phyloP scores from a whole-genome alignment of 2,113 vertebrate genomes.

The Planiliza haematocheilus region DNA sequence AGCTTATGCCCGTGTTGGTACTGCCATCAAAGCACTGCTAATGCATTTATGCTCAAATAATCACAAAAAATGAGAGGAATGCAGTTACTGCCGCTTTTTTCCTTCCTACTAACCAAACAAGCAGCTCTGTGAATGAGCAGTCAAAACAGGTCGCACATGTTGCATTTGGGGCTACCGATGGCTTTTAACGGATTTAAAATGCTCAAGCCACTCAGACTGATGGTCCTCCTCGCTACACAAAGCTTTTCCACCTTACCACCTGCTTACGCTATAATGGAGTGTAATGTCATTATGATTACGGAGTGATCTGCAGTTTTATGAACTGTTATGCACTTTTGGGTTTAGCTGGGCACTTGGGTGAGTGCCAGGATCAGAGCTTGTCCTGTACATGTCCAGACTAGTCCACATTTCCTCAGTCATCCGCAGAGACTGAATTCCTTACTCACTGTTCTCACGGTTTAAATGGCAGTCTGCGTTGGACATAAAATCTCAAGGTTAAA shows the following conservation, averaged over 20 bases:
- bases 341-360: slow-evolving; percentile 45
- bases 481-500: slow-evolving; percentile 9
- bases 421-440: slow-evolving; percentile 42
- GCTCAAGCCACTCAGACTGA: slow-evolving; percentile 23
- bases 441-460: slow-evolving; percentile 32
- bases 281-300: slow-evolving; percentile 48
- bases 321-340: slow-evolving; percentile 52
- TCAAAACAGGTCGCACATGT: slow-evolving; percentile 70
- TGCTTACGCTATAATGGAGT: slow-evolving; percentile 50
- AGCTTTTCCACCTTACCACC: slow-evolving; percentile 51
- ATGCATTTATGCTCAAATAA: slow-evolving; percentile 68
- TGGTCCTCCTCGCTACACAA: slow-evolving; percentile 14
- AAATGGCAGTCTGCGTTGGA: not conserved
- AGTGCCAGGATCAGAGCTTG: slow-evolving; percentile 42
- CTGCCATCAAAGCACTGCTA: slow-evolving; percentile 55
- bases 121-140: slow-evolving; percentile 49
- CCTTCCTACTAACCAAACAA: slow-evolving; percentile 38
- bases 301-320: slow-evolving; percentile 54
- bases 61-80: slow-evolving; percentile 69
- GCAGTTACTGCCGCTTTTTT: slow-evolving; percentile 40
- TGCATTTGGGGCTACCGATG: slow-evolving; percentile 59
- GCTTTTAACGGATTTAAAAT: slow-evolving; percentile 72
- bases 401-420: slow-evolving; percentile 47
- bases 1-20: slow-evolving; percentile 31
- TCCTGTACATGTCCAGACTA: slow-evolving; percentile 69